phyloP scores from a whole-genome alignment of 2,113 vertebrate species.

The Fukomys damarensis region DNA sequence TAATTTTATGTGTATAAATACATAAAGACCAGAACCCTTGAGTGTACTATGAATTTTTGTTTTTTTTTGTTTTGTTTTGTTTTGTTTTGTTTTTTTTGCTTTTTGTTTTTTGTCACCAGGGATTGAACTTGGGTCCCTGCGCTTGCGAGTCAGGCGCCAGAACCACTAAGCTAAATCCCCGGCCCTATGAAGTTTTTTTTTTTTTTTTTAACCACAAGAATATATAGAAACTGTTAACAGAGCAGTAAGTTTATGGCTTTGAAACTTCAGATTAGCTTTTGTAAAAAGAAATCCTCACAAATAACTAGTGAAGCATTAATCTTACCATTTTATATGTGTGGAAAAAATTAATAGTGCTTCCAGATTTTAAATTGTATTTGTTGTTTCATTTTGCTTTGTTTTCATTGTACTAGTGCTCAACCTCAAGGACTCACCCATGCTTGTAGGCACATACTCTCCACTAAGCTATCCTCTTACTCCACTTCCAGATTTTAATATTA shows the following conservation, averaged over 20 bases:
- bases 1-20: neutral
- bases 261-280: constrained; percentile 50
- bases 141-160: too few species aligned
- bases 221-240: neutral
- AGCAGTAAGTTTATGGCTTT: neutral
- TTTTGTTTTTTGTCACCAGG: too few species aligned
- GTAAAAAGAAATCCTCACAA: neutral
- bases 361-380: neutral
- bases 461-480: neutral
- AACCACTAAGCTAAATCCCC: too few species aligned
- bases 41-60: constrained; percentile 1
- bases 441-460: neutral
- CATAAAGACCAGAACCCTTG: constrained; percentile 2
- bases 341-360: constrained; percentile 34
- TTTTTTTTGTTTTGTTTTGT: too few species aligned
- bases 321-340: neutral
- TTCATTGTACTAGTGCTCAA: neutral
- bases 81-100: too few species aligned
- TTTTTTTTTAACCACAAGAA: neutral
- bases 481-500: neutral
- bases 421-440: neutral
- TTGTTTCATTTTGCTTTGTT: neutral
- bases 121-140: too few species aligned
- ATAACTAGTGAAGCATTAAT: constrained; percentile 14
- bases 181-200: too few species aligned